Percentiles rank a stretch among this genome's conserved stretches.
Conservation (phyloP, 2,888 invertebrate genomes). For the Fabriciana adippe region DNA sequence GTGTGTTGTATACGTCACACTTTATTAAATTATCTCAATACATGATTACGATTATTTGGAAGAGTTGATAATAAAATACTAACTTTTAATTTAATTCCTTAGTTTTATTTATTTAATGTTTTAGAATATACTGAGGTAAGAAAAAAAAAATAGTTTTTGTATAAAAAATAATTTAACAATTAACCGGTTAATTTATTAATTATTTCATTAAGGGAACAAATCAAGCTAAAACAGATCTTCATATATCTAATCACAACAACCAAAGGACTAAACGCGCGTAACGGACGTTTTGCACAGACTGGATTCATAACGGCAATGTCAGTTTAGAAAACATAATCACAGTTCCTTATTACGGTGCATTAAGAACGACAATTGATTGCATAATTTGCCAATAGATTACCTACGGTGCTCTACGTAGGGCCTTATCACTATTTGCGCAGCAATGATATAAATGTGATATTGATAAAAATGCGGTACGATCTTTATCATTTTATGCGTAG, state of each 20-base stretch:
- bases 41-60: conserved; percentile 18
- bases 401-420: conserved; percentile 6
- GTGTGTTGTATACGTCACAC: conserved; percentile 14
- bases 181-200: neutral
- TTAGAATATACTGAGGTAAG: too few species aligned
- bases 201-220: too few species aligned
- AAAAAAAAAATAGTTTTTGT: neutral
- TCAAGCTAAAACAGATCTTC: too few species aligned
- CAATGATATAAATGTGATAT: conserved; percentile 65
- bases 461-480: conserved; percentile 59
- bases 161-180: neutral
- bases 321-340: neutral
- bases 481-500: conserved; percentile 6
- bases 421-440: conserved; percentile 68
- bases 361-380: conserved; percentile 47
- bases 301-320: conserved; percentile 36
- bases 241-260: too few species aligned
- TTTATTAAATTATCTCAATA: conserved; percentile 13
- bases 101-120: too few species aligned
- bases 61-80: neutral
- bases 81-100: too few species aligned
- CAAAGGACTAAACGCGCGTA: neutral
- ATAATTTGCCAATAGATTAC: neutral
- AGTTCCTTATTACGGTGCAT: conserved; percentile 40
- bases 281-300: conserved; percentile 2